Evolutionary conservation across 1,140 invertebrate genomes (phyloP), one percentile per base, ranked within the genome.

Genomic region (Ceratina calcarata): DNA sequence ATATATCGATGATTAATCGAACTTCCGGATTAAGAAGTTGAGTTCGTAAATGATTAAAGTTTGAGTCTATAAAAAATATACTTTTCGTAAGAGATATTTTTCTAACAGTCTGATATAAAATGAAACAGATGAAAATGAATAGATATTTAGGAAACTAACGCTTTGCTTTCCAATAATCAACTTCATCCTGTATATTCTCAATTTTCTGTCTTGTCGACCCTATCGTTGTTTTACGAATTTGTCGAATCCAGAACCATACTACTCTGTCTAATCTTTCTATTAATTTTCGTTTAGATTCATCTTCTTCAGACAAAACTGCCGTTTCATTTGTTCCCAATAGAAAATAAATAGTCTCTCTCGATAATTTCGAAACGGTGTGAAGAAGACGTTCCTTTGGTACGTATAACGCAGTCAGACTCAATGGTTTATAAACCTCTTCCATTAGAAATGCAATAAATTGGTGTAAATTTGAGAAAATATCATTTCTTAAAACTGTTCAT

Each of bases 221-320:
- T 83, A 96, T 95, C 0, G 98, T 90, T 57, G 96, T 95, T 10
- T 96, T 95, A 84, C 96, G 95, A 45, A 98, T 96, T 88, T 98
- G 96, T 65, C 95, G 94, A 0, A 96, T 96, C 98, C 97, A 98
- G 86, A 96, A 96, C 27, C 96, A 95, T 45, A 97, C 95, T 22
- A 97, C 94, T 66, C 94, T 95, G 94, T 98, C 97, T 10, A 98
- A 91, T 87, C 96, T 94, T 86, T 95, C 15, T 97, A 94, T 22
- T 97, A 91, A 76, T 96, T 96, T 79, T 95, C 94, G 58, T 80
- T 87, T 96, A 94, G 92, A 92, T 18, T 89, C 92, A 22, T 75
- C 77, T 64, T 73, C 71, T 18, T 84, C 70, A 0, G 20, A 60
- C 4, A 78, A 13, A 10, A n/a, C 61, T 13, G 60, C 27, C 7